These are phyloP conservation scores for Polia nebulosa DNA, from an alignment of 2,888 invertebrate genomes.

Conservation along the genomic window DNA sequence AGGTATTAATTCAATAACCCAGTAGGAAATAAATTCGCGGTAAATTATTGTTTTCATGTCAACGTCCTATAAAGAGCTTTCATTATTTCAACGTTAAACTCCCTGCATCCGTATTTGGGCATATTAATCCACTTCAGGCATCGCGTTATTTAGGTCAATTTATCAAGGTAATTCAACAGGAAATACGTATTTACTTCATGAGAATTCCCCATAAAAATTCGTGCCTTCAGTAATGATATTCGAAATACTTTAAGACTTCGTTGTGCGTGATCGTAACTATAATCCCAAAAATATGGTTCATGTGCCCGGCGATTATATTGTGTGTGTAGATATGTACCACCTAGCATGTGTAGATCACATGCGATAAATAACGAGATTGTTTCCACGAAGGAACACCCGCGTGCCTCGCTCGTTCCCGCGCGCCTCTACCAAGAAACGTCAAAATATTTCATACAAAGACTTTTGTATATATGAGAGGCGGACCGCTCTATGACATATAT, in stretches of 20 bases:
- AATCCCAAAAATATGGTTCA: slow-evolving; percentile 59
- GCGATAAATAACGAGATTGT: slow-evolving; percentile 74
- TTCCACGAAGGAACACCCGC: slow-evolving; percentile 83
- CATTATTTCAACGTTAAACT: slow-evolving; percentile 44
- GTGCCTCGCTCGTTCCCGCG: slow-evolving; percentile 67
- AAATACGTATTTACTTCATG: slow-evolving; percentile 66
- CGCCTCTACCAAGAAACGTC: slow-evolving; percentile 86
- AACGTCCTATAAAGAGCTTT: slow-evolving; percentile 50
- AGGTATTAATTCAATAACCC: slow-evolving; percentile 3
- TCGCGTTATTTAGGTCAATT: slow-evolving; percentile 67
- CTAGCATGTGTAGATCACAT: slow-evolving; percentile 63
- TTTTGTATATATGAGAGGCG: slow-evolving; percentile 81
- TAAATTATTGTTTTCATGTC: slow-evolving; percentile 55
- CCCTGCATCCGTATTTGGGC: slow-evolving; percentile 47
- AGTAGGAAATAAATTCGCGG: slow-evolving; percentile 36
- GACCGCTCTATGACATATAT: slow-evolving; percentile 79
- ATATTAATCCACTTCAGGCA: slow-evolving; percentile 46
- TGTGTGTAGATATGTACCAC: slow-evolving; percentile 40
- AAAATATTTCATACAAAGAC: slow-evolving; percentile 86
- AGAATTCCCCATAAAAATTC: slow-evolving; percentile 65
- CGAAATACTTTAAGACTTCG: slow-evolving; percentile 56
- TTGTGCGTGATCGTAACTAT: slow-evolving; percentile 62
- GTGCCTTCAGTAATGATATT: slow-evolving; percentile 57
- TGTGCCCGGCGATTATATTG: slow-evolving; percentile 41
- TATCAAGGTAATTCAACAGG: slow-evolving; percentile 62